Evolutionary conservation across 2,888 invertebrate species (phyloP).

Genomic region (Apoderus coryli): DNA sequence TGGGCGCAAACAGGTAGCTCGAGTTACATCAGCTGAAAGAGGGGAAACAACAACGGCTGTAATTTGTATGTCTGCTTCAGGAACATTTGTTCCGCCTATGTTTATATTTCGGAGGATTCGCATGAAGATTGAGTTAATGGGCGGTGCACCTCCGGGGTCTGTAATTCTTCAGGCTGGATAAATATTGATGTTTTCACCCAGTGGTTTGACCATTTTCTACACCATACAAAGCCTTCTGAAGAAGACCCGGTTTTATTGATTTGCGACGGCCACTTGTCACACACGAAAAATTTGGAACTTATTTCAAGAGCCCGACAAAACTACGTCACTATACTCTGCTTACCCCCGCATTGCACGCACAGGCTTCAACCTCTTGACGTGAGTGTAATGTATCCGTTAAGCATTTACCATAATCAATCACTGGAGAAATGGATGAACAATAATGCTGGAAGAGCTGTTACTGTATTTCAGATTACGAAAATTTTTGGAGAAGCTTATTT

Average conservation of each 20-base stretch:
- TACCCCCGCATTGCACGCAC: constrained; percentile 2
- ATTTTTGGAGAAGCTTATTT: constrained; percentile 19
- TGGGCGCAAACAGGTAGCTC: constrained; percentile 9
- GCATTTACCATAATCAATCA: constrained; percentile 14
- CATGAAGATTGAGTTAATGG: constrained; percentile 17
- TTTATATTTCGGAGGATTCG: constrained; percentile 9
- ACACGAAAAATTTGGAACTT: constrained; percentile 9
- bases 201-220: constrained; percentile 29
- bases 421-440: constrained; percentile 17
- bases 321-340: constrained; percentile 5
- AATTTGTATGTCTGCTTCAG: constrained; percentile 11
- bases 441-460: constrained; percentile 17
- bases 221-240: constrained; percentile 19
- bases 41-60: constrained; percentile 10
- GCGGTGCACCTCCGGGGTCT: constrained; percentile 23
- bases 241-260: constrained; percentile 15
- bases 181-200: constrained; percentile 22
- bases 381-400: too few relatives aligned
- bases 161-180: constrained; percentile 23
- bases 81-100: constrained; percentile 10
- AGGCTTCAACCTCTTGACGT: constrained; percentile 13
- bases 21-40: constrained; percentile 11
- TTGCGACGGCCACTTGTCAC: constrained; percentile 10
- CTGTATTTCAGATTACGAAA: constrained; percentile 15
- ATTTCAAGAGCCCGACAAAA: constrained; percentile 6